These are phyloP conservation scores for Dexiosoma caninum DNA, from an alignment of 2,888 invertebrate species.

Conservation along the genomic window DNA sequence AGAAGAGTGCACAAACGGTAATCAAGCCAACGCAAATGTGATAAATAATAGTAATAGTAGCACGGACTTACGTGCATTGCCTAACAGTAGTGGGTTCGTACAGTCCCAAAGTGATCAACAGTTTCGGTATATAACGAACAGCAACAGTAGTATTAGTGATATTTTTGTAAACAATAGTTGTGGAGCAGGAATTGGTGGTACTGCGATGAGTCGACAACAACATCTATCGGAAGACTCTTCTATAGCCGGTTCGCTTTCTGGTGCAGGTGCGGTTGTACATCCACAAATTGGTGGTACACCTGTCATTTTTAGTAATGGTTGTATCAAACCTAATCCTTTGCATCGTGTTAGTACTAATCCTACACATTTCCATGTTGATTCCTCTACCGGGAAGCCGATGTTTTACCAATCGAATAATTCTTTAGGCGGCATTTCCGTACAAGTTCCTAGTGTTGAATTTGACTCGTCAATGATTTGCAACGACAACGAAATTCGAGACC, in stretches of 20 bases:
- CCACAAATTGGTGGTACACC: conserved; percentile 66
- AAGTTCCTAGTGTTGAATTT: conserved; percentile 69
- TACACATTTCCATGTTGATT: conserved; percentile 65
- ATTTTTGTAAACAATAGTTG: conserved; percentile 76
- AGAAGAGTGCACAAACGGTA: conserved; percentile 64
- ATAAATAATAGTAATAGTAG: conserved; percentile 58
- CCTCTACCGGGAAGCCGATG: conserved; percentile 63
- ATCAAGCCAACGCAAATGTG: conserved; percentile 55
- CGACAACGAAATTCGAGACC: conserved; percentile 69
- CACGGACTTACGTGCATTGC: conserved; percentile 48
- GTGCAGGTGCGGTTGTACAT: conserved; percentile 40
- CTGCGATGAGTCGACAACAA: conserved; percentile 37
- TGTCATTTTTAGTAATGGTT: conserved; percentile 70
- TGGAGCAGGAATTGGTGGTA: conserved; percentile 64
- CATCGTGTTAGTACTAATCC: conserved; percentile 70
- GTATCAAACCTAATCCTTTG: conserved; percentile 70
- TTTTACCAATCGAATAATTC: conserved; percentile 73
- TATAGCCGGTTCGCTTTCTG: conserved; percentile 33
- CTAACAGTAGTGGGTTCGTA: conserved; percentile 67
- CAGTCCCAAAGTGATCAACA: conserved; percentile 77
- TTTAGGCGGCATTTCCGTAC: conserved; percentile 72
- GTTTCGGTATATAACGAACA: conserved; percentile 75
- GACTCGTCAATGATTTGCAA: conserved; percentile 58
- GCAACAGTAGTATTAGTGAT: conserved; percentile 76
- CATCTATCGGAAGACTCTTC: conserved; percentile 46